Base-by-base conservation (phyloP, 2,113 vertebrate species). In the Chamaetylas fuelleborni region DNA sequence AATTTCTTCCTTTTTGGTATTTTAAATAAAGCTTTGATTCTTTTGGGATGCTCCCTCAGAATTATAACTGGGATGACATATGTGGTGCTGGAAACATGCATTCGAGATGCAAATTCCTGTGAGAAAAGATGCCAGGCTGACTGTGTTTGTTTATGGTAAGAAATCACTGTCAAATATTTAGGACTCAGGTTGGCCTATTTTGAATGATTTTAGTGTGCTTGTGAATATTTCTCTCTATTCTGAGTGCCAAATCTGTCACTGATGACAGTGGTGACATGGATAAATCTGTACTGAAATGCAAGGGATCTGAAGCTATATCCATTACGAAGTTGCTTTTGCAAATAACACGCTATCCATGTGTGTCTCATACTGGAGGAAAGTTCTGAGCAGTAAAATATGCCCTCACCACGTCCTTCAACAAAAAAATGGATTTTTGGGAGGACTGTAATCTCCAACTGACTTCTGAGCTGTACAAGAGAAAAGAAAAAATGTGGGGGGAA, bases 11-110 rank as follows among this genome's bases (percentile, higher is more conserved):
- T 61, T 92, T 81, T 53, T 51, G 12, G 4, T 60, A 58, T 81
- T 88, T 93, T 83, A 40, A 80, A 76, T 66, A 38, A 78, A 56
- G 11, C 47, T 58, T 33, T 24, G 48, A 73, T 88, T 79, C 50
- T 84, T 82, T 76, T 40, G 57, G 34, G 29, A 58, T 95, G 26
- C 64, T 95, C 56, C 28, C 62, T 92, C 72, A 71, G 34, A 81
- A 31, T 71, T 90, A 12, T 38, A 61, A 53, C 43, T 76, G 26
- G 60, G 53, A 57, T 93, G 90, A 96, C 70, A 79, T 74, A 65
- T 84, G 60, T 17, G 29, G 10, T 61, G 33, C 80, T 89, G 67
- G 38, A 83, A 90, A 83, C 45, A 88, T 47, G 6, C 48, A 45
- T 95, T 73, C 69, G 65, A 51, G 36, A 13, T 78, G 80, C 42